These are phyloP conservation scores for Crossaster papposus DNA, from an alignment of 53 echinoderm and acorn worm species.

Conservation along the genomic window DNA sequence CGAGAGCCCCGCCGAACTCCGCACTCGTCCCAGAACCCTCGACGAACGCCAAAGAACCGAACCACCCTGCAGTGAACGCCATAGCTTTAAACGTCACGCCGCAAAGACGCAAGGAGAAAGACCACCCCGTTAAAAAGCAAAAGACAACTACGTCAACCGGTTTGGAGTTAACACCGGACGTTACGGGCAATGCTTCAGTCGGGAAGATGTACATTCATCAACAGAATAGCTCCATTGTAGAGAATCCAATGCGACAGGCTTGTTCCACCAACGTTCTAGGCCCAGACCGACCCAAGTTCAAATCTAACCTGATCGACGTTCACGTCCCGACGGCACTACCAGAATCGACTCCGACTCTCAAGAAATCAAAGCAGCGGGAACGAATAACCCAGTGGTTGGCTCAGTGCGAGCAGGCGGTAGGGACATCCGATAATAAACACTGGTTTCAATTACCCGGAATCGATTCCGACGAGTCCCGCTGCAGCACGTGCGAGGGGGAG, in stretches of 20 bases:
- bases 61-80: background rate
- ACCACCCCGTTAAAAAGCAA: conserved; percentile 1
- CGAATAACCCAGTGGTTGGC: conserved; percentile 30
- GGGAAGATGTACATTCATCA: conserved; percentile 21
- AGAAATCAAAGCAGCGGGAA: conserved; percentile 4
- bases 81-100: background rate
- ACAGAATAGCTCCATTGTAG: background rate
- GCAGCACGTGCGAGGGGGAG: conserved; percentile 41
- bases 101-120: background rate
- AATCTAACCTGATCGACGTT: conserved; percentile 50
- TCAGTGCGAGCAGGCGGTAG: conserved; percentile 40
- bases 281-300: conserved; percentile 3
- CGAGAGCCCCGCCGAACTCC: conserved; percentile 37
- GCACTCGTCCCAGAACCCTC: conserved; percentile 3
- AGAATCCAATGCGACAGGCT: background rate
- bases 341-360: background rate
- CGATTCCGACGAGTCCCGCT: conserved; percentile 11
- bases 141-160: conserved; percentile 17
- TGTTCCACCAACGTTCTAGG: background rate
- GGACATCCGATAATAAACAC: background rate
- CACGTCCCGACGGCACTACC: conserved; percentile 35
- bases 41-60: background rate
- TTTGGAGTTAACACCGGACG: background rate
- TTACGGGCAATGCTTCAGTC: background rate
- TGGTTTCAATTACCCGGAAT: conserved; percentile 23